Base-by-base conservation (phyloP, 2,797 vertebrate species). In the Knipowitschia caucasica region DNA sequence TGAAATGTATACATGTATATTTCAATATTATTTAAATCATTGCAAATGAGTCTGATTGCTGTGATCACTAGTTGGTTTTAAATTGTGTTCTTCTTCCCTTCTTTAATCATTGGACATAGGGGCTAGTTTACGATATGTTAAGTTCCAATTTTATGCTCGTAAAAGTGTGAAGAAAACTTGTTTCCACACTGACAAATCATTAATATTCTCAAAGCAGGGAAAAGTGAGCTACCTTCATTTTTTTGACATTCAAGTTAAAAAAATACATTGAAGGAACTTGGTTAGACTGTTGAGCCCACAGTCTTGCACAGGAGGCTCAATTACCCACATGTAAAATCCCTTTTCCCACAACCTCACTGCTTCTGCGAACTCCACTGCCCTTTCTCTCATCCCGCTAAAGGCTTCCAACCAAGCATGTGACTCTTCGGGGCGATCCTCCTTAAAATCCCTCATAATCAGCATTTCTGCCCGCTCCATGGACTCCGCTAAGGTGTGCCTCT, bases 371-470 rank as follows among this genome's bases (percentile, higher is more conserved):
- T 23, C 53, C 43, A 58, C 50, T 30, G 23, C 45, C 71, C 63
- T 73, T 73, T 77, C 20, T 57, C 64, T 40, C 31, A 11, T 53
- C 44, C 46, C 18, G 11, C 27, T 31, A 67, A 66, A 79, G 56
- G 59, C 77, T 80, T 82, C 54, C 58, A 71, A 62, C 59, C 56
- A 50, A 56, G 62, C 75, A 64, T 9, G 40, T 83, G 74, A 82
- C 65, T 81, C 67, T 67, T 62, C 46, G 9, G 31, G 53, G 40
- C 60, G 73, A 75, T 62, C 64, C 72, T 61, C 59, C 62, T 53
- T 38, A 64, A 77, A 77, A 76, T 77, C 75, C 69, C 64, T 75
- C 69, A 61, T 73, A 82, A 81, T 81, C 62, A 77, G 56, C 73
- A 34, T 59, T 33, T 54, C 70, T 67, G 56, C 58, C 54, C 62